Evolutionary conservation across 2,113 vertebrate species (phyloP).

Genomic region (Cephalopholis sonnerati): DNA sequence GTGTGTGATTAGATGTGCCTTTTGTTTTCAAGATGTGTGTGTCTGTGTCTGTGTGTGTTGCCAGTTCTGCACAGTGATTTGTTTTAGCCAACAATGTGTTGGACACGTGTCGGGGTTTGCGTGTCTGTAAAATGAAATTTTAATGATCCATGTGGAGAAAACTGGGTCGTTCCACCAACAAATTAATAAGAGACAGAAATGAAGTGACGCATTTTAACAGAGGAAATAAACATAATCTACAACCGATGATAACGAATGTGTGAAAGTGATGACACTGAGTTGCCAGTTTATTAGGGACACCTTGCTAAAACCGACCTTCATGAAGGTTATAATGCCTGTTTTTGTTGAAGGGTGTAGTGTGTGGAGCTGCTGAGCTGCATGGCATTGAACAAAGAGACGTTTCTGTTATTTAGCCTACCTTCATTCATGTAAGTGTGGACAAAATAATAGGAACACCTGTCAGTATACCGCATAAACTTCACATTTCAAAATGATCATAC

Average conservation of each 20-base stretch:
- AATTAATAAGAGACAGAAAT: constrained; percentile 18
- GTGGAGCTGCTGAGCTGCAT: too few relatives aligned
- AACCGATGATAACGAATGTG: not conserved
- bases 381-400: not conserved
- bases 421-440: not conserved
- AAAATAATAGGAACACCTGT: not conserved
- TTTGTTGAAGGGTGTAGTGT: too few relatives aligned
- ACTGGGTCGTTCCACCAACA: constrained; percentile 40
- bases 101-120: not conserved
- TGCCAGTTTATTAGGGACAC: not conserved
- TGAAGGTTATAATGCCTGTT: not conserved
- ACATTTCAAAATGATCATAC: too few relatives aligned
- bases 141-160: constrained; percentile 33
- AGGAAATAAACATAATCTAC: not conserved
- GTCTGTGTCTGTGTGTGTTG: constrained; percentile 42
- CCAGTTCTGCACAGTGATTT: constrained; percentile 27
- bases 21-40: constrained; percentile 56
- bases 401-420: not conserved
- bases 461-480: too few relatives aligned
- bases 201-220: not conserved
- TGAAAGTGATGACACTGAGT: not conserved
- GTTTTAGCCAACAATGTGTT: constrained; percentile 26
- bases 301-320: not conserved
- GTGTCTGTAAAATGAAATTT: constrained; percentile 29
- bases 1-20: constrained; percentile 63